Evolutionary conservation across 2,113 vertebrate genomes (phyloP).

Genomic region (Arvicanthis niloticus): DNA sequence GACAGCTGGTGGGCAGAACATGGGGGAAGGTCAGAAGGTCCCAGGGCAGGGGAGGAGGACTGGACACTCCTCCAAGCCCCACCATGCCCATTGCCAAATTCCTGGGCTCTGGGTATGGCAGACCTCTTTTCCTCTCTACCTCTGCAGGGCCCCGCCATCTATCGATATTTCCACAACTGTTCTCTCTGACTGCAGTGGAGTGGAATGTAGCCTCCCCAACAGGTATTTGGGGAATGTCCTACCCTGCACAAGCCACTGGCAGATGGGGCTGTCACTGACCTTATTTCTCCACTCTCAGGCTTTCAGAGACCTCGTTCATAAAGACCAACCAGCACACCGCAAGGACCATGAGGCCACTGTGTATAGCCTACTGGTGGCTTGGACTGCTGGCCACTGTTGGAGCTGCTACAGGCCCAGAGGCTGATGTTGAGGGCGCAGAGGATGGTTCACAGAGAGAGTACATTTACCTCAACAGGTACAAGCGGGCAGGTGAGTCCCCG

Average conservation of each 20-base stretch:
- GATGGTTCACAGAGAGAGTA: conserved; percentile 90
- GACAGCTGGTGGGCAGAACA: not conserved
- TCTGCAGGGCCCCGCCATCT: not conserved
- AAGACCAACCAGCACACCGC: conserved; percentile 22
- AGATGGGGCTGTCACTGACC: not conserved
- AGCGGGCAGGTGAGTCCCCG: conserved; percentile 88
- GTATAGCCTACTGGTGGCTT: conserved; percentile 87
- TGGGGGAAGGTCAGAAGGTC: not conserved
- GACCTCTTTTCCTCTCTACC: not conserved
- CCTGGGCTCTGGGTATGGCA: not conserved
- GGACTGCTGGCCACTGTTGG: conserved; percentile 86
- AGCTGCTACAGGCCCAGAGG: conserved; percentile 83
- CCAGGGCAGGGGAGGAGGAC: not conserved
- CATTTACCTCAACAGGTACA: conserved; percentile 91
- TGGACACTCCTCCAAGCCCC: not conserved
- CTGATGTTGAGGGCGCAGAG: conserved; percentile 89
- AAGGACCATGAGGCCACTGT: conserved; percentile 85
- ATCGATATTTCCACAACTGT: not conserved
- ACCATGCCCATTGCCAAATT: not conserved
- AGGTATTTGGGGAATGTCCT: not conserved
- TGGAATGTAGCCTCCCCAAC: not conserved
- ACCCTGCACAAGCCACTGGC: not conserved
- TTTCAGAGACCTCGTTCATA: conserved; percentile 24
- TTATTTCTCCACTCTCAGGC: conserved; percentile 68
- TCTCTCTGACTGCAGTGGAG: not conserved